Evolutionary conservation across 2,113 vertebrate species (phyloP), one percentile per base, ranked within the genome.

Genomic region (Pseudolaguvia tuberculata): DNA sequence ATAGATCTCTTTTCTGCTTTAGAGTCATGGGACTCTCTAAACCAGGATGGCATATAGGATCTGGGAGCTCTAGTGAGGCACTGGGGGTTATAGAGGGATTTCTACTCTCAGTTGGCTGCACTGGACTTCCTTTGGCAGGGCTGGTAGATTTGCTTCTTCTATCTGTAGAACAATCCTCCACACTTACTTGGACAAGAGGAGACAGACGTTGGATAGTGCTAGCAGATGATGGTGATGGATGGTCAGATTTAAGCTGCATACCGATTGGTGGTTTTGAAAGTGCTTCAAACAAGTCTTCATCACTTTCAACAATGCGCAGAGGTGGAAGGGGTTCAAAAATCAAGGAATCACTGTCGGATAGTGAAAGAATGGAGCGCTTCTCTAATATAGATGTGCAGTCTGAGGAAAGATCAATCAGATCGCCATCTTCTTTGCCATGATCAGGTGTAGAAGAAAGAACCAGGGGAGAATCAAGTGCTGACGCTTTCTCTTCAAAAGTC

Each of bases 261-360:
- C 88, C 63, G 1, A 86, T 76, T 79, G 88, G 70, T 81, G 79
- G 29, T 75, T 75, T 57, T 62, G 0, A 87, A 83, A 80, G 90
- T 82, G 81, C 78, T 82, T 95, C 94, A 23, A 94, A 94, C 73
- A 81, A 57, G 72, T 94, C 94, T 69, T 96, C 94, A 27, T 98
- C 94, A 0, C 97, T 99, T 84, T 99, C 97, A 11, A 99, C 94
- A 39, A 98, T 98, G 77, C 96, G 90, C 70, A 99, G 90, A 11
- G 97, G 96, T 47, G 97, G 97, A 68, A 99, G 87, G 0, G 93
- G 91, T 80, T 98, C 97, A 52, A 99, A 99, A 6, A 98, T 93
- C 73, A 99, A 86, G 1, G 97, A 99, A 87, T 99, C 97, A 0
- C 93, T 98, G 84, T 99, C 97, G 0, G 97, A 99, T 47, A 93